phyloP scores from a whole-genome alignment of 2,113 vertebrate genomes.

The Parus major region DNA sequence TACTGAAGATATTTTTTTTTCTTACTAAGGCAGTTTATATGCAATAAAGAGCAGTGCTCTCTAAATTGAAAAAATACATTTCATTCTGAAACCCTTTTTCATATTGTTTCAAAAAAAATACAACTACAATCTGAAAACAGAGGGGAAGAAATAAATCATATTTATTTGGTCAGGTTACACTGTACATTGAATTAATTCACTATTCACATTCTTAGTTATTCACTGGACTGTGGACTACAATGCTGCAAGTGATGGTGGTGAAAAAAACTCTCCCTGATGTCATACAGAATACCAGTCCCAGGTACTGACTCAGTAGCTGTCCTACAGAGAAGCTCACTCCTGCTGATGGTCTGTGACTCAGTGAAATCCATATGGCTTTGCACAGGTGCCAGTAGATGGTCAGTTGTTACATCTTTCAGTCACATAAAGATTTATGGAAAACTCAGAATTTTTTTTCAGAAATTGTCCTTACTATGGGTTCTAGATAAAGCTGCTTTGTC shows the following conservation, averaged over 20 bases:
- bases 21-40: neutral
- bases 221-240: neutral
- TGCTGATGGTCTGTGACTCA: neutral
- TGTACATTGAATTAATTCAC: neutral
- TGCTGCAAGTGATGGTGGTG: neutral
- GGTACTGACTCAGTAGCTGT: neutral
- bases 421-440: neutral
- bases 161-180: neutral
- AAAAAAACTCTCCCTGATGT: neutral
- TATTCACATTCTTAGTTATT: neutral
- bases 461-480: neutral
- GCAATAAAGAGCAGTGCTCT: neutral
- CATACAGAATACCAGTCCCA: neutral
- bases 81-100: neutral
- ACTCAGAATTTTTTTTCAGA: neutral
- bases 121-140: neutral
- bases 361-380: neutral
- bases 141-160: neutral
- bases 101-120: neutral
- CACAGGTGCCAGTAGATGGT: neutral
- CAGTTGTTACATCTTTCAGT: neutral
- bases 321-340: neutral
- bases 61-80: neutral
- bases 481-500: neutral
- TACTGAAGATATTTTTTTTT: neutral